These are phyloP conservation scores for Drosophila flavopinicola DNA, from an alignment of 2,888 invertebrate genomes.

Conservation along the genomic window DNA sequence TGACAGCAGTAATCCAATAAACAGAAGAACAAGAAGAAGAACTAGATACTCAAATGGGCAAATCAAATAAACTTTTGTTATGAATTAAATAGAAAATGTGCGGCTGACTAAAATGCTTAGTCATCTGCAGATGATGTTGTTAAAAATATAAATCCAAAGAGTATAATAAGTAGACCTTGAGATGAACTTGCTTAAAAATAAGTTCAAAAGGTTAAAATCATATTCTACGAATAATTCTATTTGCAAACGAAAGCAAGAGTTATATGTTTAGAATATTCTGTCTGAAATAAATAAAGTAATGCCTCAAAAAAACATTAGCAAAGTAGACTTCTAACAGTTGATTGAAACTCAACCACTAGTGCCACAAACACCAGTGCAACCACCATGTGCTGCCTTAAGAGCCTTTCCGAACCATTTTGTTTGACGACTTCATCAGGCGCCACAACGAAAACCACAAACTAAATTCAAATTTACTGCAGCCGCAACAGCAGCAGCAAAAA, in stretches of 20 bases:
- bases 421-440: constrained; percentile 26
- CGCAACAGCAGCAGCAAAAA: constrained; percentile 15
- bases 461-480: constrained; percentile 34
- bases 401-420: constrained; percentile 20
- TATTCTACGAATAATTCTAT: background rate
- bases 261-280: background rate
- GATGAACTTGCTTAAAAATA: background rate
- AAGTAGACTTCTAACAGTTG: constrained; percentile 1
- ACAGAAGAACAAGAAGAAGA: background rate
- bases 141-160: background rate
- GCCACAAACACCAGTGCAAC: background rate
- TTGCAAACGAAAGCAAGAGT: background rate
- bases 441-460: constrained; percentile 21
- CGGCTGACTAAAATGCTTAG: constrained; percentile 7
- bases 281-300: background rate
- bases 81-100: constrained; percentile 17
- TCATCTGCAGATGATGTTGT: constrained; percentile 15
- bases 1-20: background rate
- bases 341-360: constrained; percentile 25
- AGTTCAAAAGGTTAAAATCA: background rate
- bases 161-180: background rate
- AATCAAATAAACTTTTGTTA: constrained; percentile 12
- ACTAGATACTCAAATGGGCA: constrained; percentile 2
- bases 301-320: background rate
- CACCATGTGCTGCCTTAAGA: constrained; percentile 4